phyloP scores from a whole-genome alignment of 2,113 vertebrate species.

The Struthio camelus region DNA sequence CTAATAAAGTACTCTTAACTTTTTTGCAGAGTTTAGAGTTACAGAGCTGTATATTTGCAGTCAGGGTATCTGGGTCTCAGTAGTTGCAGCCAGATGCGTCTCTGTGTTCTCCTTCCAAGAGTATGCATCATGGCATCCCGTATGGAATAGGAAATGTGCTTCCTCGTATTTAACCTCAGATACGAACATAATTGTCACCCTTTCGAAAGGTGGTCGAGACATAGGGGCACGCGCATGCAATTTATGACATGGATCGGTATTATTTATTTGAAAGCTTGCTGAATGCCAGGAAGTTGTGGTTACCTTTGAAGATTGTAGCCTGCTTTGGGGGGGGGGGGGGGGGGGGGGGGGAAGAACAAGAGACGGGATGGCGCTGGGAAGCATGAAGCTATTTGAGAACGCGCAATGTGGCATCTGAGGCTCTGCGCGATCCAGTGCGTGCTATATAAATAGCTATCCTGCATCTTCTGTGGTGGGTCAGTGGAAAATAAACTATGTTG shows the following conservation, averaged over 20 bases:
- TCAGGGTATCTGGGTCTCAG: neutral
- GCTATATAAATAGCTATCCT: neutral
- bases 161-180: conserved; percentile 15
- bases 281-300: neutral
- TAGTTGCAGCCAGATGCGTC: neutral
- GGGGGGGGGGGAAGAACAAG: neutral
- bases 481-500: neutral
- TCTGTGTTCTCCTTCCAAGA: neutral
- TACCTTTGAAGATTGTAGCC: conserved; percentile 20
- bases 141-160: neutral
- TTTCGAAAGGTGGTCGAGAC: conserved; percentile 10
- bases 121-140: neutral
- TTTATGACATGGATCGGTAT: neutral
- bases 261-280: neutral
- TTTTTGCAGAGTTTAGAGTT: neutral
- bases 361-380: neutral
- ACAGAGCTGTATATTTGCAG: neutral
- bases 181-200: neutral
- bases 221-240: neutral
- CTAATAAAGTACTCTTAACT: neutral
- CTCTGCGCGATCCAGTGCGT: neutral
- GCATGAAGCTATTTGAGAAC: neutral
- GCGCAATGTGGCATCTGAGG: neutral
- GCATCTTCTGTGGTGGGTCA: neutral
- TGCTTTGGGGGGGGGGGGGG: neutral